Evolutionary conservation across 2,797 vertebrate species (phyloP), one percentile per base, ranked within the genome.

Genomic region (Schizopygopsis pylzovi): DNA sequence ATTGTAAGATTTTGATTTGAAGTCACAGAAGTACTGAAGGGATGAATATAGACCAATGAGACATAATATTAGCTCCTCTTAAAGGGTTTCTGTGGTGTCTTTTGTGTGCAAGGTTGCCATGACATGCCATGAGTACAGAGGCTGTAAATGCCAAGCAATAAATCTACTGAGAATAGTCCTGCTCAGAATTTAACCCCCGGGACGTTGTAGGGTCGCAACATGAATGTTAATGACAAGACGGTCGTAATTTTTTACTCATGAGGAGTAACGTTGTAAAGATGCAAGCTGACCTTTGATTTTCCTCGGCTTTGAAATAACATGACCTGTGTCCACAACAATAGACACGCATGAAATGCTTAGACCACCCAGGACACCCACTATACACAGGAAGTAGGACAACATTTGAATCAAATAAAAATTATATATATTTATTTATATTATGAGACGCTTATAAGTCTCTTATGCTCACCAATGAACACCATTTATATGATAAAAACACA

Each of bases 61-160:
- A 82, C 68, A 47, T 41, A 3, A 61, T 72, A n/a, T 15, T 3
- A 65, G 41, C 33, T 70, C 11, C 0, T 6, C n/a, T 54, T 39
- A 18, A 52, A 79, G 49, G 43, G 78, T 61, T 78, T 88, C 85
- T 89, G n/a, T n/a, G n/a, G n/a, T n/a, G 61, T 85, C 91, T 81
- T 89, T 86, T 89, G 80, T 84, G 83, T 84, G 11, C 75, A 89
- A 87, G 79, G 94, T 93, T 93, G 88, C 93, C 11, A 47, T 22
- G 39, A 73, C 65, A 59, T 93, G 88, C 93, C 11, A 47, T 22
- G 39, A 73, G 72, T 68, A 78, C 84, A 88, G 91, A 85, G 72
- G 81, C 89, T 86, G 79, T 89, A 92, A 94, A 93, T 91, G 88
- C 52, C 80, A 82, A 91, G 88, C 70, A 87, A 93, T 91, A 91